Evolutionary conservation across 2,113 vertebrate species (phyloP), one percentile per base, ranked within the genome.

Genomic region (Podilymbus podiceps): DNA sequence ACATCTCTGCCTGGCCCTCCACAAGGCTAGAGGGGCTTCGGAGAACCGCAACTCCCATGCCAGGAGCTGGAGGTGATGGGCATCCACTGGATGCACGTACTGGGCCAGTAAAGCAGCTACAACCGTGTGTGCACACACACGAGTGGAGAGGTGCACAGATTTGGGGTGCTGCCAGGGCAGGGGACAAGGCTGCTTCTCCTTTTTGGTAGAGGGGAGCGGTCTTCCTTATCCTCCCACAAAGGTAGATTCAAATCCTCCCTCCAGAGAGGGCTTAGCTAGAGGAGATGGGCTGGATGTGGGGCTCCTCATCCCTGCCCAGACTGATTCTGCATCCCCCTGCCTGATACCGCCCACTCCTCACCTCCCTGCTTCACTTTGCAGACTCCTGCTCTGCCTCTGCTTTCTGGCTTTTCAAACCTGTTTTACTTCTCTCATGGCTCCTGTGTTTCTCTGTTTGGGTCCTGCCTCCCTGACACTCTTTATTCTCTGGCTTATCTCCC

Each of bases 21-120:
- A 40, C 44, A 13, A 4, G 56, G 55, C 62, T 23, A 14, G 42
- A 33, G 35, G 27, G 24, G 24, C 13, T 82, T 0, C 6, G 71
- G 71, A 9, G 4, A 27, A 6, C 14, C 69, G 9, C 55, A 9
- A 0, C 4, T 19, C 40, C 31, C 1, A 2, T 1, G 0, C 1
- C 0, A 23, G 75, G n/a, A n/a, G 35, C 23, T 47, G 66, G 35
- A 20, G 35, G 50, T 0, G 22, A 18, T 6, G 67, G 20, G 9
- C 5, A 12, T 8, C 38, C 46, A 10, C 66, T 9, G 75, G 40
- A 15, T 27, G 47, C 0, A 5, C 2, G 27, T 4, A 6, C 0
- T 15, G 53, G 56, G 53, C 17, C 1, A 4, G 60, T 3, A 35
- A 9, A 12, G 22, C 33, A 17, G 60, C 55, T 18, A 3, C 22